Base-by-base conservation (phyloP, 2,888 invertebrate genomes). In the Drosophila pseudotalamancana region DNA sequence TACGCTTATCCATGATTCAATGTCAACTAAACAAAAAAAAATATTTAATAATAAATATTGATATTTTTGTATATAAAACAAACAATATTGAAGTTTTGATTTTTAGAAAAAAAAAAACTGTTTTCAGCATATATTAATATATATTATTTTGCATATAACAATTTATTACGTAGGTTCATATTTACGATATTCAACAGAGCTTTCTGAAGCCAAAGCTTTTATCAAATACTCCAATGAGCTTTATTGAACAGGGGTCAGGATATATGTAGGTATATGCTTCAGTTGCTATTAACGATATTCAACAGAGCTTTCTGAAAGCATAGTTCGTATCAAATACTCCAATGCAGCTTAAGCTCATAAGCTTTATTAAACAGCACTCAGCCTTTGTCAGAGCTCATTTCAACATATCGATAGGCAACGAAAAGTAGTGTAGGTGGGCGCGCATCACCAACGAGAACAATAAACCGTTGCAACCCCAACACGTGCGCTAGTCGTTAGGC, bases 1-100 rank as follows among this genome's bases (percentile, higher is more conserved):
- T 89, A 88, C 89, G 88, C 88, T 89, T 89, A 84, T 77, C 71
- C 77, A 84, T 86, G 76, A 76, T 86, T 72, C 60, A 79, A 81
- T 87, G 78, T 88, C 68, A 72, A 79, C 63, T 75, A 82, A 64
- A 50, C 39, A 39, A 27, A 39, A 35, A 72, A 68, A 66, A 57
- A 76, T 69, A 80, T 60, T 62, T 60, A 80, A 45, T 39, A 65
- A 65, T 42, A 53, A 68, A 67, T 61, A 73, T 77, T 67, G 45
- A 60, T 64, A 63, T 66, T 63, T 68, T 76, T 77, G 66, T 85
- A 71, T 60, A 69, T 59, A 65, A 66, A 70, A 62, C 12, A 35
- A 64, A 61, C 19, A 40, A n/a, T n/a, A n/a, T n/a, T n/a, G n/a
- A n/a, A n/a, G n/a, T n/a, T n/a, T n/a, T n/a, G n/a, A n/a, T n/a